Evolutionary conservation across 2,797 vertebrate species (phyloP).

Genomic region (Pyrrhura leucotis): DNA sequence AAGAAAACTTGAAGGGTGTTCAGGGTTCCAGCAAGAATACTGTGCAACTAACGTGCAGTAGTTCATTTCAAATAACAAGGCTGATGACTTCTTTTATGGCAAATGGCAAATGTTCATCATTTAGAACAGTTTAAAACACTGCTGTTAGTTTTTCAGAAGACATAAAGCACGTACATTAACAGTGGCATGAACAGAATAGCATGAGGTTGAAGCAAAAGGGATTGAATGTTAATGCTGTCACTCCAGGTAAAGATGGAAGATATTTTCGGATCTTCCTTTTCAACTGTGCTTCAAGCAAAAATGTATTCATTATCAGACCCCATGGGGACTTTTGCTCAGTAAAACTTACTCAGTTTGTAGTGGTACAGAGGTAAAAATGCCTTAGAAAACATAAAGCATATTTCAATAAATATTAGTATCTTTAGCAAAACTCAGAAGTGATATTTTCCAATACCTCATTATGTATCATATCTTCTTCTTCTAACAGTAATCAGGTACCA

Average conservation of each 20-base stretch:
- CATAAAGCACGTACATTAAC: background rate
- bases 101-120: slow-evolving; percentile 9
- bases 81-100: background rate
- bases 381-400: slow-evolving; percentile 52
- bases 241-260: slow-evolving; percentile 44
- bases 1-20: slow-evolving; percentile 57
- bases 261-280: slow-evolving; percentile 67
- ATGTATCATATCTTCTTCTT: slow-evolving; percentile 41
- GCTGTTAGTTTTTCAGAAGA: slow-evolving; percentile 31
- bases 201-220: slow-evolving; percentile 18
- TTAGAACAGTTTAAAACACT: slow-evolving; percentile 48
- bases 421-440: slow-evolving; percentile 60
- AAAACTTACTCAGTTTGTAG: slow-evolving; percentile 48
- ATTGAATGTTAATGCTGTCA: slow-evolving; percentile 60
- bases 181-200: slow-evolving; percentile 22
- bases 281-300: slow-evolving; percentile 54
- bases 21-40: background rate
- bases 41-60: slow-evolving; percentile 16
- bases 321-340: slow-evolving; percentile 2
- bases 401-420: slow-evolving; percentile 69
- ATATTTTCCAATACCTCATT: slow-evolving; percentile 59
- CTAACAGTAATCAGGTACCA: slow-evolving; percentile 50
- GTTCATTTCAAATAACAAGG: slow-evolving; percentile 52
- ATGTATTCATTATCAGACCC: slow-evolving; percentile 60
- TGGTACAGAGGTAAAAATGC: slow-evolving; percentile 30